Evolutionary conservation across 2,888 invertebrate species (phyloP).

Genomic region (Melanostoma mellinum): DNA sequence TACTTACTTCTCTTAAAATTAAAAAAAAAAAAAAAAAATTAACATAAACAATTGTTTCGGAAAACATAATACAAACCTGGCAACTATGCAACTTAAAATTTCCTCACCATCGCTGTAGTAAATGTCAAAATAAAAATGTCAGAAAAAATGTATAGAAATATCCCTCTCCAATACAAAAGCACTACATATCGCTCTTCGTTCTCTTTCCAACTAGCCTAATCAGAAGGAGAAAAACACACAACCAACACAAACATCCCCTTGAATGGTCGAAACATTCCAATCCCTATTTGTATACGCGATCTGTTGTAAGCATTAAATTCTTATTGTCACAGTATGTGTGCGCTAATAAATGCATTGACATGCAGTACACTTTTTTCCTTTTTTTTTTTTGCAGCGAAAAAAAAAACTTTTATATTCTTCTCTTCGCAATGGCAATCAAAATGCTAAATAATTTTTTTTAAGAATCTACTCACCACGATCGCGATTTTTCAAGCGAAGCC

Average conservation of each 20-base stretch:
- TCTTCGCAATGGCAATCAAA: conserved; percentile 38
- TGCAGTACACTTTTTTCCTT: conserved; percentile 57
- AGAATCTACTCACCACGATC: conserved; percentile 55
- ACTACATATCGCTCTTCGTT: conserved; percentile 28
- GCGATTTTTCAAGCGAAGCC: conserved; percentile 6
- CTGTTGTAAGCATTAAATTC: conserved; percentile 24
- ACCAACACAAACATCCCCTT: conserved; percentile 27
- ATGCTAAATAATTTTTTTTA: conserved; percentile 18
- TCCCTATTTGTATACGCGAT: conserved; percentile 61
- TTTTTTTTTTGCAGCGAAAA: conserved; percentile 59
- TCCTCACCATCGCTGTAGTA: conserved; percentile 28
- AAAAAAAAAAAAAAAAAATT: conserved; percentile 12
- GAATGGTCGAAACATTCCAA: conserved; percentile 72
- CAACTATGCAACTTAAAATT: conserved; percentile 59
- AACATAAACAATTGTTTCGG: conserved; percentile 30
- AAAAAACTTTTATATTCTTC: conserved; percentile 22
- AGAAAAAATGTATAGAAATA: conserved; percentile 47
- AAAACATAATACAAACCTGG: conserved; percentile 54
- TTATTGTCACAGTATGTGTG: conserved; percentile 23
- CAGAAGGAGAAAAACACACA: conserved; percentile 25
- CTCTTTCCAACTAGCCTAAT: neutral
- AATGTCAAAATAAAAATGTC: conserved; percentile 66
- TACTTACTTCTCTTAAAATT: neutral
- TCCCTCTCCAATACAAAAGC: conserved; percentile 26
- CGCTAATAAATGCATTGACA: conserved; percentile 71